A percentile compares a stretch with the other conserved stretches of the same genome.
Conservation (phyloP, 1,140 invertebrate species). For the Tachypleus tridentatus region DNA sequence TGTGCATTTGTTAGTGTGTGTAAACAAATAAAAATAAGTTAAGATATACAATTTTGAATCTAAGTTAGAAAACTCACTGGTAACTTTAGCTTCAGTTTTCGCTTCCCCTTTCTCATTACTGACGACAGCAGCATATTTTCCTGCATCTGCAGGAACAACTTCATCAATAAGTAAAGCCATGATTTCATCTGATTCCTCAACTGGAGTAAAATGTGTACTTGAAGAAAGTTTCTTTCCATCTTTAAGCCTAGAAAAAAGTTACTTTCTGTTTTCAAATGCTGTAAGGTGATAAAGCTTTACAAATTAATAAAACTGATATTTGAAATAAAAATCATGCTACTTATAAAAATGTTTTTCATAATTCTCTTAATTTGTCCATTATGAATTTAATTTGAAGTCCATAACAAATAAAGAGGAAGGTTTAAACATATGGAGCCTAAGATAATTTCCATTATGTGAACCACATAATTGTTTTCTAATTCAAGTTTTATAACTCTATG, state of each 20-base stretch:
- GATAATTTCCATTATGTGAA: no score
- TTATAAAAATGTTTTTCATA: no score
- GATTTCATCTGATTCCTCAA: conserved; percentile 49
- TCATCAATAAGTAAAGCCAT: conserved; percentile 47
- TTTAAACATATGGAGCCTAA: no score
- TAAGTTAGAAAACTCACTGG: conserved; percentile 10
- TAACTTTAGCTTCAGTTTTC: conserved; percentile 19
- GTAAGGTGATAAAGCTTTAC: no score
- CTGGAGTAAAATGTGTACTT: conserved; percentile 6
- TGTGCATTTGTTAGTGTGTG: no score
- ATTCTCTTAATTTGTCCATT: no score
- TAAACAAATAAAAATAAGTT: not conserved
- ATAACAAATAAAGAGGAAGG: no score
- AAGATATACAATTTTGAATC: not conserved
- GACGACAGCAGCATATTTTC: conserved; percentile 41
- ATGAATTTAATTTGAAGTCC: no score
- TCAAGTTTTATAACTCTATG: no score
- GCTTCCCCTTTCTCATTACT: conserved; percentile 41
- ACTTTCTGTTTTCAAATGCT: not conserved
- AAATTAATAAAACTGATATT: no score
- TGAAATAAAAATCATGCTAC: no score
- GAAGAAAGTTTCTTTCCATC: conserved; percentile 17
- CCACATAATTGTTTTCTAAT: no score
- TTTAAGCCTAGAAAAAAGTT: conserved; percentile 9
- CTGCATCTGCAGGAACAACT: conserved; percentile 44